phyloP scores from a whole-genome alignment of 2,113 vertebrate species.

The Neopipo cinnamomea region DNA sequence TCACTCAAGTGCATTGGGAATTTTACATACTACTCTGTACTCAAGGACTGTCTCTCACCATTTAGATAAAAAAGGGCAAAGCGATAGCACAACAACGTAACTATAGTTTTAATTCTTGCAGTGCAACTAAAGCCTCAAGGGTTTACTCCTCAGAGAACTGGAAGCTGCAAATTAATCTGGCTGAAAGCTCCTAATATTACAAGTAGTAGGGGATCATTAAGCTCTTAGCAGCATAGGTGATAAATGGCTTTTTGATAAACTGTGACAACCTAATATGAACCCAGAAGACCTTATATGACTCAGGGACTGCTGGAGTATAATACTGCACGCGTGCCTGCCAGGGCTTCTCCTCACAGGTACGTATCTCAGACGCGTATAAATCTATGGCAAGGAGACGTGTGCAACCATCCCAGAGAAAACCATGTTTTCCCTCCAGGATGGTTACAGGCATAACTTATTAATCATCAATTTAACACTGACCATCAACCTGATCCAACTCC shows the following conservation, averaged over 20 bases:
- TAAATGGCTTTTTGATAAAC: background rate
- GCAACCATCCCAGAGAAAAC: background rate
- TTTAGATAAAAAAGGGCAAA: background rate
- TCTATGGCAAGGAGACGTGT: background rate
- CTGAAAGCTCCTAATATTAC: background rate
- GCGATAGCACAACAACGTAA: background rate
- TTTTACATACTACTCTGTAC: background rate
- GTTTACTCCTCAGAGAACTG: background rate
- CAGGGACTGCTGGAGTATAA: background rate
- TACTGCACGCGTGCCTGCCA: background rate
- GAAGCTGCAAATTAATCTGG: background rate
- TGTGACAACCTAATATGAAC: background rate
- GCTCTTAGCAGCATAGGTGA: background rate
- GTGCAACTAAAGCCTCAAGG: background rate
- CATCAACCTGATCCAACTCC: background rate
- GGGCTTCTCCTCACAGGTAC: background rate
- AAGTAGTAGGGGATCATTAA: background rate
- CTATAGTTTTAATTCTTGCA: background rate
- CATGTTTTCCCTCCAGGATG: fast-evolving
- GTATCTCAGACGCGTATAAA: background rate
- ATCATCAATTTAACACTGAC: background rate
- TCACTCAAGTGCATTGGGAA: background rate
- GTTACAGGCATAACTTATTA: background rate
- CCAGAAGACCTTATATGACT: background rate
- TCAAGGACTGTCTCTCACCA: background rate